Conservation (phyloP, 2,797 vertebrate genomes). For the Coendou prehensilis region DNA sequence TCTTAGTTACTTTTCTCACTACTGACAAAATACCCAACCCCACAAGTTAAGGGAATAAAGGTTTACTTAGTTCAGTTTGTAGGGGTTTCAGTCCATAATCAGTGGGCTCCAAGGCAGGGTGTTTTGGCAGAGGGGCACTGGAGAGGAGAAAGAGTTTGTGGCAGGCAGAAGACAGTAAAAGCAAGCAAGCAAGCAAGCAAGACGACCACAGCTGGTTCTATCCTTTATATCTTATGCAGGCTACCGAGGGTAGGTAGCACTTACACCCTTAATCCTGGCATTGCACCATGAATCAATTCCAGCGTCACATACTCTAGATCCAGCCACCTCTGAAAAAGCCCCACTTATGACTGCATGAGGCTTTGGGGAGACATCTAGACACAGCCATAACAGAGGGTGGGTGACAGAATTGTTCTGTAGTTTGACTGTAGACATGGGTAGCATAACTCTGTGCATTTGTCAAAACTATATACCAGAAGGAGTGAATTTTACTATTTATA, state of each 20-base stretch:
- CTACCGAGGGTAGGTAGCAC: neutral
- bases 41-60: neutral
- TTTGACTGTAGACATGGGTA: neutral
- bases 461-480: neutral
- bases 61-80: neutral
- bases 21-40: neutral
- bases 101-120: neutral
- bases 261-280: neutral
- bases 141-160: neutral
- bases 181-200: neutral
- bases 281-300: neutral
- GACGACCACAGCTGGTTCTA: neutral
- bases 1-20: neutral
- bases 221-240: neutral
- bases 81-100: neutral
- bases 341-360: neutral
- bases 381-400: neutral
- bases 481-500: neutral
- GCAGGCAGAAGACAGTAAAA: neutral
- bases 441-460: neutral
- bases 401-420: neutral
- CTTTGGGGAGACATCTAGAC: neutral
- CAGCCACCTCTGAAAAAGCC: neutral
- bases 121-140: neutral
- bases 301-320: neutral